Evolutionary conservation across 2,888 invertebrate species (phyloP).

Genomic region (Psococerastis gibbosa): DNA sequence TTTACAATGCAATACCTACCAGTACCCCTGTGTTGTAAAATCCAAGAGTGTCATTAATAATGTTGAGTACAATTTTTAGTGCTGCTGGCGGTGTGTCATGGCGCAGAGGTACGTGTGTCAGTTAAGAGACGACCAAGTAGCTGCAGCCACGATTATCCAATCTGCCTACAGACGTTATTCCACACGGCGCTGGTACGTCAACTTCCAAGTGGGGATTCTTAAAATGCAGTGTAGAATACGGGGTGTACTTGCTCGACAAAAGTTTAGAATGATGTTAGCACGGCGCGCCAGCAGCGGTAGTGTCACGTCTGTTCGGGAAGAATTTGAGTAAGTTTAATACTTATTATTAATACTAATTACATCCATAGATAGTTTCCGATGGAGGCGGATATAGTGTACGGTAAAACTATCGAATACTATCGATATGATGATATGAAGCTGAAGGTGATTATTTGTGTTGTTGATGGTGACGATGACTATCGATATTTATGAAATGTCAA

Average conservation of each 20-base stretch:
- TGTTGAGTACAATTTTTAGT: constrained; percentile 25
- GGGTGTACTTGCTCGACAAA: constrained; percentile 41
- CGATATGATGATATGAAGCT: no score
- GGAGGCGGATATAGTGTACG: no score
- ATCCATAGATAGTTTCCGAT: no score
- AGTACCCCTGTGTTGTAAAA: no score
- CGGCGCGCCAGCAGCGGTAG: not conserved
- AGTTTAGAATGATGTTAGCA: constrained; percentile 28
- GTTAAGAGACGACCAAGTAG: constrained; percentile 30
- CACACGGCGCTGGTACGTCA: constrained; percentile 44
- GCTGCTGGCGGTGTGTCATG: constrained; percentile 43
- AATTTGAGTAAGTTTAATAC: not conserved
- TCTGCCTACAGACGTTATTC: constrained; percentile 55
- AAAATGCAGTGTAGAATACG: constrained; percentile 53
- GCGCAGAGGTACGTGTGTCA: constrained; percentile 33
- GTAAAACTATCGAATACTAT: no score
- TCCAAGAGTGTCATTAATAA: no score
- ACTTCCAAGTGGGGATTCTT: constrained; percentile 37
- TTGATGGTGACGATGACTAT: no score
- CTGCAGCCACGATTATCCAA: constrained; percentile 51
- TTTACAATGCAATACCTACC: no score
- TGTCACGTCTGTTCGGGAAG: not conserved
- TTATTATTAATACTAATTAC: no score
- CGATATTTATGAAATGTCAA: no score
- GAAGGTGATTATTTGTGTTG: no score